phyloP scores from a whole-genome alignment of 2,797 vertebrate species.

The Sarcoramphus papa region DNA sequence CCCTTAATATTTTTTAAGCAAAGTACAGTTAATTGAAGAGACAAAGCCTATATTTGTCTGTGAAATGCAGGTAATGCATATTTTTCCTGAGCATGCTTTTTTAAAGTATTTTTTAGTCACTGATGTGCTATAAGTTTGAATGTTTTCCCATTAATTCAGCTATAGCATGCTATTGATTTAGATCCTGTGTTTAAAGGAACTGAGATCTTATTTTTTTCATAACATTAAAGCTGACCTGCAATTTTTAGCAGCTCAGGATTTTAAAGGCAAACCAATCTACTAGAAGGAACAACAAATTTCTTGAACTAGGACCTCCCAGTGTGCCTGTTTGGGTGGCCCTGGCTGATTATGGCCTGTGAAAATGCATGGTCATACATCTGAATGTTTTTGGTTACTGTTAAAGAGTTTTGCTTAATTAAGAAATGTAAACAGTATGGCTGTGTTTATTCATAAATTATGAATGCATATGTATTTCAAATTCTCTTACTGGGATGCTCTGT shows the following conservation, averaged over 20 bases:
- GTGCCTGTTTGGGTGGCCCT: constrained; percentile 12
- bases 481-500: background rate
- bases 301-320: background rate
- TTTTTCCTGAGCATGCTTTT: background rate
- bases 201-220: background rate
- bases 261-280: background rate
- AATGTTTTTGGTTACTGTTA: background rate
- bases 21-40: background rate
- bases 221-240: background rate
- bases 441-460: constrained; percentile 21
- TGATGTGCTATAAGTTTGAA: background rate
- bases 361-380: background rate
- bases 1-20: background rate
- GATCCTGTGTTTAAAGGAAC: background rate
- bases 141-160: background rate
- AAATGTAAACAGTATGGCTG: background rate
- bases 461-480: background rate
- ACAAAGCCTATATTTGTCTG: background rate
- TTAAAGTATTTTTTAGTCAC: background rate
- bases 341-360: background rate
- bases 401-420: constrained; percentile 1
- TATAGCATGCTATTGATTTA: background rate
- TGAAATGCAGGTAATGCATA: background rate
- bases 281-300: background rate
- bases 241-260: background rate